Evolutionary conservation across 2,797 vertebrate genomes (phyloP).

Genomic region (Sebastes cheni): DNA sequence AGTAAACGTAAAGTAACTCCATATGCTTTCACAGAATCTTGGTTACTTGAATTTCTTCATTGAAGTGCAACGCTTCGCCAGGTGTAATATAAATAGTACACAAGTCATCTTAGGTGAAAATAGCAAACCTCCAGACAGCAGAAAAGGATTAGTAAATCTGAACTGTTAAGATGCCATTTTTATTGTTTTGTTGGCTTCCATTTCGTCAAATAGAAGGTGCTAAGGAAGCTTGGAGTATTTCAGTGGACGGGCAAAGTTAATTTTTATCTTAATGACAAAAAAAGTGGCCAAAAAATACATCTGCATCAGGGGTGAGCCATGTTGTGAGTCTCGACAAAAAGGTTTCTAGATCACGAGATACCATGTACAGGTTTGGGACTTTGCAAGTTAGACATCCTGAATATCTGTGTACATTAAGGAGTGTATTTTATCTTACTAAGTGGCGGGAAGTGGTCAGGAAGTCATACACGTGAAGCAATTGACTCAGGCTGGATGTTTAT

Average conservation of each 20-base stretch:
- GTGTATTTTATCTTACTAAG: slow-evolving; percentile 18
- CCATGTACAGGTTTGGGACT: not conserved
- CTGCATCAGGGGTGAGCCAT: not conserved
- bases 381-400: not conserved
- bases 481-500: slow-evolving; percentile 28
- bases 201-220: not conserved
- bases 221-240: not conserved
- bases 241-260: not conserved
- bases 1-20: not conserved
- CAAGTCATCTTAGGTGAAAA: not conserved
- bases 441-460: slow-evolving; percentile 36
- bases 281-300: not conserved
- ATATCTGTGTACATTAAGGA: not conserved
- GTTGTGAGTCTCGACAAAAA: not conserved
- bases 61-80: not conserved
- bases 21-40: slow-evolving; percentile 7
- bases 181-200: slow-evolving; percentile 10
- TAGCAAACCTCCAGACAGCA: not conserved
- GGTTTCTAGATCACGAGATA: not conserved
- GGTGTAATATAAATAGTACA: not conserved
- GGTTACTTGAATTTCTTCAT: not conserved
- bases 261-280: not conserved
- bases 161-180: not conserved
- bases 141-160: not conserved
- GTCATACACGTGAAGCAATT: not conserved